Evolutionary conservation across 2,113 vertebrate genomes (phyloP).

Genomic region (Nymphicus hollandicus): DNA sequence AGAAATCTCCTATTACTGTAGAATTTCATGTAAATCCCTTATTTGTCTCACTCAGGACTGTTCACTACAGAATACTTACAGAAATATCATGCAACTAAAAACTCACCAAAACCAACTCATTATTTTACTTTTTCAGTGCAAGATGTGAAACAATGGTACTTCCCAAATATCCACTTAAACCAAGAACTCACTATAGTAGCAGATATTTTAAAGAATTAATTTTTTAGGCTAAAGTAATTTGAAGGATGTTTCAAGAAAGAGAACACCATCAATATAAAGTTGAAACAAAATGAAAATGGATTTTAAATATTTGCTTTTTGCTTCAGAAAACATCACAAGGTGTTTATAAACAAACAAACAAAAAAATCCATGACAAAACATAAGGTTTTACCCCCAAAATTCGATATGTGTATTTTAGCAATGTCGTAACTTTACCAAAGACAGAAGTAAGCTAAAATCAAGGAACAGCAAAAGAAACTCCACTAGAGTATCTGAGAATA

Average conservation of each 20-base stretch:
- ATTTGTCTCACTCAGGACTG: neutral
- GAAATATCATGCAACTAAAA: neutral
- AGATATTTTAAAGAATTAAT: neutral
- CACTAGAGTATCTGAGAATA: neutral
- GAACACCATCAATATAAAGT: neutral
- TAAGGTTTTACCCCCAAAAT: neutral
- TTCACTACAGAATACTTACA: neutral
- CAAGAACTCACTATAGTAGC: neutral
- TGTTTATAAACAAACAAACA: neutral
- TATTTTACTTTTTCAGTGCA: neutral
- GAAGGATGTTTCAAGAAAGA: neutral
- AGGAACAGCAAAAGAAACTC: neutral
- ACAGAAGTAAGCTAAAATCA: neutral
- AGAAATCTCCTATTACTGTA: neutral
- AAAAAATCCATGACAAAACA: neutral
- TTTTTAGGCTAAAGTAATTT: neutral
- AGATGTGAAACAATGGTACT: neutral
- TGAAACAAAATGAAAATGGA: neutral
- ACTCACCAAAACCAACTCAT: neutral
- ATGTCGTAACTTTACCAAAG: neutral
- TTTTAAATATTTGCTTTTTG: neutral
- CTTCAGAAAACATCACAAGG: neutral
- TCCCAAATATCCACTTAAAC: neutral
- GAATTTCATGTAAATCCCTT: neutral
- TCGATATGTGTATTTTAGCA: neutral